Evolutionary conservation across 2,113 vertebrate genomes (phyloP).

Genomic region (Ursus arctos): DNA sequence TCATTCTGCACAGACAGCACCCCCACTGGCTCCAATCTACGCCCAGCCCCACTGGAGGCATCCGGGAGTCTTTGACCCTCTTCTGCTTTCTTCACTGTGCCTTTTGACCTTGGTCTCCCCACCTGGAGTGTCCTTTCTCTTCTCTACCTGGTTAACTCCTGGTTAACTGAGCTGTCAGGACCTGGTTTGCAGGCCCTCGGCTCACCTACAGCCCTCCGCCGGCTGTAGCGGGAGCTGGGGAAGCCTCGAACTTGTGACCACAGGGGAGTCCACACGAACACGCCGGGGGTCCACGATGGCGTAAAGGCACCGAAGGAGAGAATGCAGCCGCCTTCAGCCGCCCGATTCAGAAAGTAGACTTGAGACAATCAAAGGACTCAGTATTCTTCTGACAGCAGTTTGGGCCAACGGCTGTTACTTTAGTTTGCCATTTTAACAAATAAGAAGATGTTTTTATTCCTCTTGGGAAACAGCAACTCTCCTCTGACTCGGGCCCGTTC

Average conservation of each 20-base stretch:
- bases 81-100: neutral
- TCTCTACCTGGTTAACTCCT: neutral
- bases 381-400: neutral
- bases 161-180: neutral
- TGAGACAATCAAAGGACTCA: accelerated
- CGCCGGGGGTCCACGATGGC: accelerated
- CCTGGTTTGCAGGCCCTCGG: accelerated
- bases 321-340: accelerated
- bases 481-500: neutral
- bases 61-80: neutral
- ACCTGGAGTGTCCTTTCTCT: neutral
- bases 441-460: neutral
- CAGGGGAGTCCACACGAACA: accelerated
- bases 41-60: neutral
- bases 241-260: neutral
- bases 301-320: accelerated
- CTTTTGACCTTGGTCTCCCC: neutral
- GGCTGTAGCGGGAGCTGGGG: accelerated
- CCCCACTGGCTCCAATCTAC: accelerated
- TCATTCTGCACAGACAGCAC: neutral
- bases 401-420: neutral
- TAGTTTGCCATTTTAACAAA: neutral
- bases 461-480: neutral
- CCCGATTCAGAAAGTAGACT: accelerated
- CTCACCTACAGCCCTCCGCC: accelerated